Evolutionary conservation across 2,888 invertebrate genomes (phyloP), one percentile per base, ranked within the genome.

Genomic region (Sinelater perroti): DNA sequence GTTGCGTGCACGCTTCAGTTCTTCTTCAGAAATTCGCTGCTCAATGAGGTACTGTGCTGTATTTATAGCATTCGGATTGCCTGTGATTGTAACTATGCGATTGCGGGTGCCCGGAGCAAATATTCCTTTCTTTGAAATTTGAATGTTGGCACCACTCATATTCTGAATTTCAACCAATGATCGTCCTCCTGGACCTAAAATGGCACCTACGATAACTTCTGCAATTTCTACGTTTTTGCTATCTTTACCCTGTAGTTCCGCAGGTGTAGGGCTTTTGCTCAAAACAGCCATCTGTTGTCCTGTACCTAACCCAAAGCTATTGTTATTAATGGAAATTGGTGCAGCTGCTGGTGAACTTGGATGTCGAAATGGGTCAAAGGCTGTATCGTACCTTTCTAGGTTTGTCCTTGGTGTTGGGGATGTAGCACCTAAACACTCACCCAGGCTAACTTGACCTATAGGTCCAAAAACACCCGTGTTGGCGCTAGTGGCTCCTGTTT

Each of bases 61-160:
- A 79, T 86, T 85, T 82, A 97, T 95, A 82, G 93, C 90, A 80
- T 87, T 88, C 75, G 89, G 87, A 75, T 88, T 87, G 80, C 97
- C 97, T 74, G 91, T 90, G 82, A 97, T 95, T 80, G 96, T 95
- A 70, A 97, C 97, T 81, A 96, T 93, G 77, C 97, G 91, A 85
- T 97, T 96, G 80, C 95, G 90, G 69, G 96, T 97, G 81, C 96
- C 96, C 68, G 97, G 96, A 74, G 95, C 93, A 85, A 94, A 97
- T 76, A 93, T 93, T 79, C 96, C 96, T 84, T 97, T 97, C 87
- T 97, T 97, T 71, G 95, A 95, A 83, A 97, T 97, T 85, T 97
- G 96, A 81, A 97, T 95, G 84, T 92, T 95, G 80, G 97, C 95
- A 80, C 96, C 95, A 77, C 95, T 95, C 82, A 91, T 87, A 83